Base-by-base conservation (phyloP, 2,888 invertebrate genomes). In the Cantharis lateralis region DNA sequence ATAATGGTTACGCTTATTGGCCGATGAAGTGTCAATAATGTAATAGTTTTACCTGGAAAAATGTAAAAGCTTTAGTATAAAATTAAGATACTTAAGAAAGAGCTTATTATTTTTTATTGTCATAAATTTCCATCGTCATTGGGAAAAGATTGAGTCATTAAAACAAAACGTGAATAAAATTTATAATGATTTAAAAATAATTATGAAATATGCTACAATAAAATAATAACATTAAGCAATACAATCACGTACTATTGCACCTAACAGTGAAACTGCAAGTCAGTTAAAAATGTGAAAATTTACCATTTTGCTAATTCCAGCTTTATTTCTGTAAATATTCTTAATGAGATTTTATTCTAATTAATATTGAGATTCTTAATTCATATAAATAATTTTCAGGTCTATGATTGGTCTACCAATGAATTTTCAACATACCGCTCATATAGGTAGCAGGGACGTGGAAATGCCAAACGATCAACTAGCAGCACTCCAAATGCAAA, bases 391-490 rank as follows among this genome's bases (percentile, higher is more conserved):
- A 48, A 48, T 48, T 48, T 48, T 90, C 84, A 93, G 97, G 80
- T 96, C 96, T 79, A 98, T 98, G 98, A 98, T 98, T 86, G 96
- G 98, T 48, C 93, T 93, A 82, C 98, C 98, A 13, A 98, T 96
- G 83, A 96, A 98, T 90, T 98, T 98, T 88, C 94, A 95, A 86
- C 98, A 98, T 88, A 98, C 98, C 63, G 96, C 95, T 3, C 96
- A 96, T 88, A 94, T 96, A 86, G 96, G 98, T 20, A 96, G 97
- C 16, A 94, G 95, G 71, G 98, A 98, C 88, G 93, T 96, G 78
- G 95, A 95, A 87, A 92, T 95, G 90, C 95, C 94, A 18, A 93
- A 93, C 76, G 93, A 94, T 82, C 93, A 97, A 89, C 91, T 98
- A 81, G 93, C 94, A 86, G 95, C 95, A 82, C 93, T 98, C 86